Conservation (phyloP, 2,888 invertebrate species). For the Drosophila rubida region DNA sequence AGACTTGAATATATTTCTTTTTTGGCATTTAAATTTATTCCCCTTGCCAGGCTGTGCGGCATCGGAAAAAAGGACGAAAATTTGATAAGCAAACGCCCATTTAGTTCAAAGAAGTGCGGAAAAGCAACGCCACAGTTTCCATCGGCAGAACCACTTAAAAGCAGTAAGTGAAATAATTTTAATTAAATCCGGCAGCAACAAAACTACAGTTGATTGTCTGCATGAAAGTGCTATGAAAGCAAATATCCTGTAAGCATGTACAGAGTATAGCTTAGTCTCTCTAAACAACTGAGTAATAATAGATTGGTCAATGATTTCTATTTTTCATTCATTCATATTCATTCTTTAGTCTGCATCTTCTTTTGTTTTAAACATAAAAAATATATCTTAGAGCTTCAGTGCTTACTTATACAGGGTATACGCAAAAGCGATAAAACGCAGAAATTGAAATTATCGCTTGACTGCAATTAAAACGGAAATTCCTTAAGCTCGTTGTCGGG, state of each 20-base stretch:
- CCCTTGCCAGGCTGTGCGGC: neutral
- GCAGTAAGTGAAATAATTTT: conserved; percentile 46
- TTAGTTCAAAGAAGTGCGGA: conserved; percentile 4
- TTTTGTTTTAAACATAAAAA: no score
- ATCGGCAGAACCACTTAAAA: conserved; percentile 27
- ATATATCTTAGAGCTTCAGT: neutral
- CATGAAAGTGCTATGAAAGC: neutral
- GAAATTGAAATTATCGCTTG: conserved; percentile 49
- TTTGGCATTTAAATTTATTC: conserved; percentile 12
- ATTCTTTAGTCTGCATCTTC: neutral
- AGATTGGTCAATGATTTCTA: neutral
- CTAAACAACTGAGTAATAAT: neutral
- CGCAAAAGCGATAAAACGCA: conserved; percentile 4
- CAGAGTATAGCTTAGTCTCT: neutral
- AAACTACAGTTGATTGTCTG: conserved; percentile 19
- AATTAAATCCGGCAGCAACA: conserved; percentile 56
- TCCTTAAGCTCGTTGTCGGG: conserved; percentile 28
- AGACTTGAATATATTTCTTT: conserved; percentile 27
- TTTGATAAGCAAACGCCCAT: conserved; percentile 2
- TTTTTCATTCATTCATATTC: neutral
- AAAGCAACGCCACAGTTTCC: neutral
- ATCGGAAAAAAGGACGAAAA: conserved; percentile 12
- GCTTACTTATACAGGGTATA: conserved; percentile 14
- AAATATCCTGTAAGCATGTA: neutral
- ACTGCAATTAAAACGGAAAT: conserved; percentile 61